A percentile compares a stretch with the other conserved stretches of the same genome.
Conservation (phyloP, 2,888 invertebrate genomes). For the Pomacea canaliculata region DNA sequence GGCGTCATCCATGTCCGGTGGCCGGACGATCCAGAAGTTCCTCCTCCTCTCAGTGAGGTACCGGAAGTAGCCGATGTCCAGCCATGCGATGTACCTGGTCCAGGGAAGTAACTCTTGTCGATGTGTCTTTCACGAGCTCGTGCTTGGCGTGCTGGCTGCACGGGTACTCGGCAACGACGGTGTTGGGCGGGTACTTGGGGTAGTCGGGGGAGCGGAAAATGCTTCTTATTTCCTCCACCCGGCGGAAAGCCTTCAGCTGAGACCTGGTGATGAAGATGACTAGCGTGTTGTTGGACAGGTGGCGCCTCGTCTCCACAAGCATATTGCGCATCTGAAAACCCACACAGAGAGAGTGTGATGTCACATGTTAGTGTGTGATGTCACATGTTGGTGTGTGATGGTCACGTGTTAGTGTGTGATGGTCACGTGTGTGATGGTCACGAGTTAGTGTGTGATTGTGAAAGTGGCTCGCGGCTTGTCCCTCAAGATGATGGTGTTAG, state of each 20-base stretch:
- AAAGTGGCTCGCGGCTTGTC: too few species aligned
- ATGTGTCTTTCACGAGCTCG: constrained; percentile 39
- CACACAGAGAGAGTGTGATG: too few species aligned
- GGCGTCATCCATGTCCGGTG: constrained; percentile 25
- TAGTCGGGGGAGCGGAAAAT: constrained; percentile 38
- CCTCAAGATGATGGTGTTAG: too few species aligned
- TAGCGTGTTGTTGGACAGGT: constrained; percentile 30
- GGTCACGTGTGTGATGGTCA: too few species aligned
- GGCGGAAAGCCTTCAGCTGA: constrained; percentile 42
- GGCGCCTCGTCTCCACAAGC: constrained; percentile 31
- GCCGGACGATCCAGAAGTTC: constrained; percentile 33
- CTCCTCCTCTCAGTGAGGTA: constrained; percentile 26
- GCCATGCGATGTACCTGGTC: constrained; percentile 44
- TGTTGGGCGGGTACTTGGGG: constrained; percentile 49
- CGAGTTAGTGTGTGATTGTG: too few species aligned
- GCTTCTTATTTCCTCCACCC: constrained; percentile 30
- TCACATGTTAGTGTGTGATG: too few species aligned
- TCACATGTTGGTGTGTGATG: too few species aligned
- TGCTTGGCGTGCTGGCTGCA: constrained; percentile 50
- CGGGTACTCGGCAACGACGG: constrained; percentile 47
- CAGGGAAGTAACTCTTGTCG: constrained; percentile 31
- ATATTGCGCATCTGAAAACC: constrained; percentile 27
- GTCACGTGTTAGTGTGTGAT: too few species aligned
- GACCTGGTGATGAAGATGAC: constrained; percentile 36
- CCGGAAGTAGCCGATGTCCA: constrained; percentile 51